Conservation (phyloP, 1,140 invertebrate genomes). For the Polyergus mexicanus region DNA sequence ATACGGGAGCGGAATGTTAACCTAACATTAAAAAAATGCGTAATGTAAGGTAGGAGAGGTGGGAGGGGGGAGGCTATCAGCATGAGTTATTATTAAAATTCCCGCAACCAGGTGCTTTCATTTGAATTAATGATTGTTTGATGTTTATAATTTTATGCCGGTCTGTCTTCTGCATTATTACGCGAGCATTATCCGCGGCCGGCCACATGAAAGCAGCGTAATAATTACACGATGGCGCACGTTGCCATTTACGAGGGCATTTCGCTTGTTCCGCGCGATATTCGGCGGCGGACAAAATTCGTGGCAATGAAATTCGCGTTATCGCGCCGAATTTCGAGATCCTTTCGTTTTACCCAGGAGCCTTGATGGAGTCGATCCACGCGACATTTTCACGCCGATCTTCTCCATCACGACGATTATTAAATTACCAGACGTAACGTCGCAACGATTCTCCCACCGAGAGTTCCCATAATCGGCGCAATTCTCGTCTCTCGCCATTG, state of each 20-base stretch:
- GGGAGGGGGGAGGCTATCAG: not conserved
- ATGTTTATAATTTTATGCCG: constrained; percentile 67
- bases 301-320: constrained; percentile 50
- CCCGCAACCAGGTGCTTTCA: constrained; percentile 62
- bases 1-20: constrained; percentile 46
- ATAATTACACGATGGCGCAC: constrained; percentile 61
- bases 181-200: constrained; percentile 44
- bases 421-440: constrained; percentile 65
- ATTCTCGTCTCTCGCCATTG: constrained; percentile 53
- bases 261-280: constrained; percentile 13
- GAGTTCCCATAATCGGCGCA: constrained; percentile 18
- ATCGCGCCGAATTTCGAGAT: constrained; percentile 13
- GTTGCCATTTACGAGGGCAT: constrained; percentile 28
- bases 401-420: not conserved
- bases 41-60: constrained; percentile 18
- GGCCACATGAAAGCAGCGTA: constrained; percentile 18
- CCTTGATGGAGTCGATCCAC: constrained; percentile 5
- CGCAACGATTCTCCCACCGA: constrained; percentile 1
- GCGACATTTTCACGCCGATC: constrained; percentile 25
- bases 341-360: not conserved
- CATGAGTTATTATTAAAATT: constrained; percentile 67
- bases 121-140: constrained; percentile 60
- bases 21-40: constrained; percentile 34
- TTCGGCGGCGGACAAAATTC: not conserved
- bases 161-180: constrained; percentile 39